Percentiles rank a stretch among this genome's conserved stretches.
Evolutionary conservation across 2,797 vertebrate species (phyloP).

Genomic region (Ctenopoma multispine): DNA sequence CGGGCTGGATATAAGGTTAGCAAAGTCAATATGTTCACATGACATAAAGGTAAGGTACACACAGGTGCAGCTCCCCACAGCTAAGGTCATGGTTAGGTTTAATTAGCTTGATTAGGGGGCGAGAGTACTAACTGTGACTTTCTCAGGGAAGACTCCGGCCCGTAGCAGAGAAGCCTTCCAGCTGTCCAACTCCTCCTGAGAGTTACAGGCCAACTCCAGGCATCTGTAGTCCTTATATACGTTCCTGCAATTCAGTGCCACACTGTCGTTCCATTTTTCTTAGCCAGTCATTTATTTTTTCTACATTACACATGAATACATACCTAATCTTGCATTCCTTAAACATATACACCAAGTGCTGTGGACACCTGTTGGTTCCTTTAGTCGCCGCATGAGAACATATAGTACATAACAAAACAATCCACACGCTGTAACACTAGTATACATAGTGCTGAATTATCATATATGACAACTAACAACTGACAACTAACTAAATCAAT

Average conservation of each 20-base stretch:
- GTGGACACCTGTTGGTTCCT: background rate
- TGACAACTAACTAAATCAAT: no score
- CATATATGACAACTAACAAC: background rate
- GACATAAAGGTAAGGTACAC: slow-evolving; percentile 43
- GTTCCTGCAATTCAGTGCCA: slow-evolving; percentile 84
- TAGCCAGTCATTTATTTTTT: slow-evolving; percentile 14
- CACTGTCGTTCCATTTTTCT: slow-evolving; percentile 31
- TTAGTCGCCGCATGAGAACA: background rate
- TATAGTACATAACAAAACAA: background rate
- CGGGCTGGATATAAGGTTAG: slow-evolving; percentile 48
- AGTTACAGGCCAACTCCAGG: slow-evolving; percentile 91
- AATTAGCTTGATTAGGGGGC: slow-evolving; percentile 70
- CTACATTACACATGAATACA: background rate
- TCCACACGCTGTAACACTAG: background rate
- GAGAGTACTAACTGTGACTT: slow-evolving; percentile 87
- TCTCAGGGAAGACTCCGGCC: slow-evolving; percentile 92
- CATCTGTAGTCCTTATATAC: slow-evolving; percentile 96
- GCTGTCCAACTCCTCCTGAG: slow-evolving; percentile 93
- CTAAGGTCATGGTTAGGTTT: slow-evolving; percentile 77
- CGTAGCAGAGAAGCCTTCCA: slow-evolving; percentile 95
- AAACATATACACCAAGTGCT: background rate
- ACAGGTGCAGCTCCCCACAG: slow-evolving; percentile 60
- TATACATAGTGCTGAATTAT: background rate
- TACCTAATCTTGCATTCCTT: background rate
- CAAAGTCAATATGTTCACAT: slow-evolving; percentile 30